A percentile compares a stretch with the other conserved stretches of the same genome.
phyloP scores from a whole-genome alignment of 2,113 vertebrate species.

The Pteruthius melanotis region DNA sequence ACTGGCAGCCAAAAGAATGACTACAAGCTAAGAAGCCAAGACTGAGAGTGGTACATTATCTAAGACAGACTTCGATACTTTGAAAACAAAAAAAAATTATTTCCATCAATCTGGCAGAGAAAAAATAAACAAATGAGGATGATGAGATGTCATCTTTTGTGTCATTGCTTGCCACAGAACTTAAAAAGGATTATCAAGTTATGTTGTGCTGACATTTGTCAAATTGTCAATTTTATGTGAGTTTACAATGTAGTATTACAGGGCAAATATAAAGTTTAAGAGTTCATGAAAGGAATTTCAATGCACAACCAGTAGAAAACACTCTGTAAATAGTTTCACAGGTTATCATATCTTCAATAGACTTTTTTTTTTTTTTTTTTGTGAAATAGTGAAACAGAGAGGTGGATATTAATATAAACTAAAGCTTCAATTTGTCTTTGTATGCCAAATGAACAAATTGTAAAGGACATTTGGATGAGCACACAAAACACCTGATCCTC shows the following conservation, averaged over 20 bases:
- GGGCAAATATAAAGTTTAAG: not conserved
- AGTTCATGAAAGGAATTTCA: not conserved
- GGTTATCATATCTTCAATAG: not conserved
- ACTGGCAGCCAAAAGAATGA: not conserved
- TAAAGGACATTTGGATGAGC: not conserved
- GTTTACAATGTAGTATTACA: not conserved
- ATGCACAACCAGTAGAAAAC: not conserved
- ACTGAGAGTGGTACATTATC: not conserved
- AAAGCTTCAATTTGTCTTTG: not conserved
- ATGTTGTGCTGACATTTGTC: not conserved
- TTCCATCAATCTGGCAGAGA: not conserved
- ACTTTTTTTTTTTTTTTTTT: not conserved
- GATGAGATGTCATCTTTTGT: not conserved
- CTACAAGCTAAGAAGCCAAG: not conserved
- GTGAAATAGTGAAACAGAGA: not conserved
- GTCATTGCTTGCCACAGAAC: not conserved
- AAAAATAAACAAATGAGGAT: not conserved
- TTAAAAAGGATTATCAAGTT: not conserved
- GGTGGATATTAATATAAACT: not conserved
- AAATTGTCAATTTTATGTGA: not conserved
- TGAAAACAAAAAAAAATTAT: not conserved
- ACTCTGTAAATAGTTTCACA: not conserved
- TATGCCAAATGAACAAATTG: not conserved
- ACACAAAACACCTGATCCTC: not conserved
- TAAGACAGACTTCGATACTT: not conserved